Conservation (phyloP, 2,113 vertebrate genomes). For the Sinocyclocheilus grahami region DNA sequence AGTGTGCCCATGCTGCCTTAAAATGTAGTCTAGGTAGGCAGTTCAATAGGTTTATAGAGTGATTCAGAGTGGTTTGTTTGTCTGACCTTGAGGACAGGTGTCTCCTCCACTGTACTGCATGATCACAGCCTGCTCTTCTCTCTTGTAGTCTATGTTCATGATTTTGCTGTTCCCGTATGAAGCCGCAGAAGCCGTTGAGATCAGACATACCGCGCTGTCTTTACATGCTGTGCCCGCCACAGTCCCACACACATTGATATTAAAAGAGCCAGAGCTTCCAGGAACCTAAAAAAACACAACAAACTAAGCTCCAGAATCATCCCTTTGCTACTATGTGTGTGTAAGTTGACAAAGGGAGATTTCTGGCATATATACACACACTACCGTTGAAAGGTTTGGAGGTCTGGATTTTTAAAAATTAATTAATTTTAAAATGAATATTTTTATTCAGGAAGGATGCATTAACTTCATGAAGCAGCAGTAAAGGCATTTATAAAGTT, state of each 20-base stretch:
- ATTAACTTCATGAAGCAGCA: too few species aligned
- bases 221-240: constrained; percentile 76
- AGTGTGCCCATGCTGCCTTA: neutral
- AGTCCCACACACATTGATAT: constrained; percentile 81
- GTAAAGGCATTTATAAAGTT: too few species aligned
- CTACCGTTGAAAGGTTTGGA: neutral
- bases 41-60: neutral
- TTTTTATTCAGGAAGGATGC: too few species aligned
- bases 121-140: constrained; percentile 83
- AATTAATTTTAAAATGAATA: too few species aligned
- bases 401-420: too few species aligned
- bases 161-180: constrained; percentile 84
- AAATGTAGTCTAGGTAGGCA: neutral
- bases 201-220: constrained; percentile 82
- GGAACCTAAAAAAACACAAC: constrained; percentile 62
- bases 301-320: neutral
- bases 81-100: constrained; percentile 80
- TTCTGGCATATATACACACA: neutral
- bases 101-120: constrained; percentile 87
- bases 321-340: neutral
- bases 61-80: too few species aligned
- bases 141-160: constrained; percentile 85
- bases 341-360: neutral
- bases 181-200: constrained; percentile 61
- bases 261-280: constrained; percentile 66